A percentile compares a stretch with the other conserved stretches of the same genome.
Conservation (phyloP, 2,797 vertebrate species). For the Xyrichtys novacula region DNA sequence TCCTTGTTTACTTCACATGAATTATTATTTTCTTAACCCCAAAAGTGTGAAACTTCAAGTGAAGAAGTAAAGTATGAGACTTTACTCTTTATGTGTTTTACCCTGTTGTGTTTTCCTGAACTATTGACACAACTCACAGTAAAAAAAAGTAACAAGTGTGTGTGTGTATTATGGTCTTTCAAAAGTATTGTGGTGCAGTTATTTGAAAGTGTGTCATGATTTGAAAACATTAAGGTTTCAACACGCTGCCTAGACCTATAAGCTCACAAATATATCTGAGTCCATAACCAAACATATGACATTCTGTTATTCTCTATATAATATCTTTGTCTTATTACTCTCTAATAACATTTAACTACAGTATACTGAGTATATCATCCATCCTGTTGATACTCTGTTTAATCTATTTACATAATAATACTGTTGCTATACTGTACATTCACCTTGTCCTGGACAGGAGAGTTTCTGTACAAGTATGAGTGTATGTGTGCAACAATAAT, state of each 20-base stretch:
- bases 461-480: constrained; percentile 45
- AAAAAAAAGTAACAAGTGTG: constrained; percentile 30
- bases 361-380: constrained; percentile 43
- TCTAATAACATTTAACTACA: constrained; percentile 56
- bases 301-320: constrained; percentile 53
- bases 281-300: constrained; percentile 45
- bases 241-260: constrained; percentile 35
- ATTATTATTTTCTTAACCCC: constrained; percentile 7
- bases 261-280: constrained; percentile 49
- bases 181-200: constrained; percentile 43
- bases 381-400: constrained; percentile 42
- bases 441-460: constrained; percentile 43
- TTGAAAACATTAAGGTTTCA: constrained; percentile 30
- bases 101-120: constrained; percentile 58
- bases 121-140: constrained; percentile 35
- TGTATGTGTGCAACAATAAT: constrained; percentile 37
- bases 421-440: constrained; percentile 63
- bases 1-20: constrained; percentile 30
- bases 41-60: constrained; percentile 17
- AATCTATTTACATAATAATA: constrained; percentile 74
- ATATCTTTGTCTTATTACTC: constrained; percentile 50
- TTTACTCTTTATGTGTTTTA: constrained; percentile 26
- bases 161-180: constrained; percentile 20
- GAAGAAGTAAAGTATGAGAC: constrained; percentile 9
- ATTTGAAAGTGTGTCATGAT: constrained; percentile 29